Evolutionary conservation across 2,888 invertebrate genomes (phyloP), one percentile per base, ranked within the genome.

Genomic region (Lasius platythorax): DNA sequence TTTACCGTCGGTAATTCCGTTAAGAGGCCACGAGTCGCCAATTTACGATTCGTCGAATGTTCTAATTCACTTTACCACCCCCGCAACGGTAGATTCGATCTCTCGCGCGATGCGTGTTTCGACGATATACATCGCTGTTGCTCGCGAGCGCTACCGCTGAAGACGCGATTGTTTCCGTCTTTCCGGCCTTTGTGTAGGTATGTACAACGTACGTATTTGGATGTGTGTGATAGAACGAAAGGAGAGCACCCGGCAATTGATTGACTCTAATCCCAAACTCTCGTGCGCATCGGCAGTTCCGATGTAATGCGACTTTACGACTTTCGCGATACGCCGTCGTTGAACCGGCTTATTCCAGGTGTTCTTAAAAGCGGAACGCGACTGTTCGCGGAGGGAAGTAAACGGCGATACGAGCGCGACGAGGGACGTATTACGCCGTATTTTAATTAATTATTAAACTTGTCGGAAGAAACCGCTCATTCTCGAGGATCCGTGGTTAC

Each of bases 1-100:
- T 92, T 91, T 91, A 92, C 89, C 85, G 92, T 72, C 88, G n/a
- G 91, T 92, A 92, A 92, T 92, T 89, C 83, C 88, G 87, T 87
- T 92, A 91, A 91, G 91, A 91, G 91, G 88, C 87, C 88, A 82
- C 78, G 84, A 53, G 83, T 75, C 83, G 68, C 82, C 89, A 90
- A 91, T 90, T 91, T 92, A 91, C 87, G 89, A 89, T 86, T 89
- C 83, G 85, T 87, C 85, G 87, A 87, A 90, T 86, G 89, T 86
- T 87, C 87, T 91, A 91, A 91, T 91, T 91, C 91, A 91, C 91
- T 91, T 91, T 90, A 82, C 90, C 61, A 37, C 40, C 12, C 28
- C 66, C 75, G 53, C 43, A 73, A 75, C 74, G 68, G 63, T 28
- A 15, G 66, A 67, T 46, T 58, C 78, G 72, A 82, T 72, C 63